Percentiles rank a stretch among this genome's conserved stretches.
Evolutionary conservation across 2,113 vertebrate genomes (phyloP).

Genomic region (Climacteris rufus): DNA sequence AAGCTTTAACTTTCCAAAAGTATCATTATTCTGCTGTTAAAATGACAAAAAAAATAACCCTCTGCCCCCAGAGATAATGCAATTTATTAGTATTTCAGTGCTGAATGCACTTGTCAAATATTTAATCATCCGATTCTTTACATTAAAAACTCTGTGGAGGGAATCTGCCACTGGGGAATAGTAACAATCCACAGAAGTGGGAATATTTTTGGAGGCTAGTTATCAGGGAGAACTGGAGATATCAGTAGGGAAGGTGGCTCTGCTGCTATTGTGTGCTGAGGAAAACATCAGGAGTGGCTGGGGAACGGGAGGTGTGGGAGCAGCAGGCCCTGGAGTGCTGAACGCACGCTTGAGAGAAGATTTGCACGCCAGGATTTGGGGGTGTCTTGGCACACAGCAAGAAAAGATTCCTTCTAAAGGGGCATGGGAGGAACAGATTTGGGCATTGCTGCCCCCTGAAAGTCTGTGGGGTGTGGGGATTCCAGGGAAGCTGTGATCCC

Average conservation of each 20-base stretch:
- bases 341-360: background rate
- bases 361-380: background rate
- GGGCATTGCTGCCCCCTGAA: background rate
- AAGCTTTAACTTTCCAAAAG: background rate
- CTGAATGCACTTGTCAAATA: constrained; percentile 25
- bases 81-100: constrained; percentile 26
- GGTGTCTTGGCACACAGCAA: background rate
- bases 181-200: background rate
- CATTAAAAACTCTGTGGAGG: background rate
- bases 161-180: constrained; percentile 14
- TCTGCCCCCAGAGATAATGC: background rate
- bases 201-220: background rate
- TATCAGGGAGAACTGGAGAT: background rate
- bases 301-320: background rate
- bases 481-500: background rate
- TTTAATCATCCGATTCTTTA: constrained; percentile 4
- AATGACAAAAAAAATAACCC: constrained; percentile 25
- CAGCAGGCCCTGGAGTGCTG: background rate
- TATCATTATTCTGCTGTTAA: background rate
- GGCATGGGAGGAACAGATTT: background rate
- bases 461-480: too few relatives aligned
- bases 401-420: background rate
- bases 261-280: background rate
- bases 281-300: background rate
- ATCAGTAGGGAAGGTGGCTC: background rate